These are phyloP conservation scores for Semotilus atromaculatus DNA, from an alignment of 2,797 vertebrate species.

Conservation along the genomic window DNA sequence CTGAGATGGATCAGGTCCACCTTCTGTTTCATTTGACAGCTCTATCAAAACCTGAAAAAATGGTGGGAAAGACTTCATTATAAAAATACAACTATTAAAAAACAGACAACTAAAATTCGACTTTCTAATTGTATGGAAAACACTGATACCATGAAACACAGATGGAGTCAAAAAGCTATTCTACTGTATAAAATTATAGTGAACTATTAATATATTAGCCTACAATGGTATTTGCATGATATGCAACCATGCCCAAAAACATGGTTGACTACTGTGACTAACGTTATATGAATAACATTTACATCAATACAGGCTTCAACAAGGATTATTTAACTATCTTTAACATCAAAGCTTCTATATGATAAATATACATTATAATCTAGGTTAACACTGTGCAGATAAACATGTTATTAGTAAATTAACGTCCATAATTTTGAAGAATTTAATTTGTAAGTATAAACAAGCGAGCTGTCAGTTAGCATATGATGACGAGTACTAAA, in stretches of 20 bases:
- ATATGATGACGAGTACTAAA: slow-evolving; percentile 31
- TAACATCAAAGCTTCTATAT: background rate
- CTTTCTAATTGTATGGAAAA: background rate
- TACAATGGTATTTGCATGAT: background rate
- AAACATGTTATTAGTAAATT: background rate
- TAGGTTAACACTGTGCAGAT: background rate
- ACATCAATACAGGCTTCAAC: background rate
- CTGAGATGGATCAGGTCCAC: slow-evolving; percentile 22
- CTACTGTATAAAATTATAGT: background rate
- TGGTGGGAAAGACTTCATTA: background rate
- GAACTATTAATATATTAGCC: background rate
- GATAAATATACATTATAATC: background rate
- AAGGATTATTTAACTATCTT: background rate
- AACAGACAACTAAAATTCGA: background rate
- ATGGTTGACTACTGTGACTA: background rate
- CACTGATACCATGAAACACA: background rate
- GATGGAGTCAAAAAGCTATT: background rate
- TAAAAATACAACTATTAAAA: background rate
- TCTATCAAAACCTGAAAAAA: slow-evolving; percentile 17
- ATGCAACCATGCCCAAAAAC: background rate
- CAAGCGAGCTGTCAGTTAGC: slow-evolving; percentile 44
- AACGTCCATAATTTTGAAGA: background rate
- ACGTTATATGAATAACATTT: background rate
- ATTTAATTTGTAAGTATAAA: background rate
- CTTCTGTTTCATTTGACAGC: background rate